A percentile compares a stretch with the other conserved stretches of the same genome.
These are phyloP conservation scores for Tetramorium parvispinum DNA, from an alignment of 1,140 invertebrate species.

Conservation along the genomic window DNA sequence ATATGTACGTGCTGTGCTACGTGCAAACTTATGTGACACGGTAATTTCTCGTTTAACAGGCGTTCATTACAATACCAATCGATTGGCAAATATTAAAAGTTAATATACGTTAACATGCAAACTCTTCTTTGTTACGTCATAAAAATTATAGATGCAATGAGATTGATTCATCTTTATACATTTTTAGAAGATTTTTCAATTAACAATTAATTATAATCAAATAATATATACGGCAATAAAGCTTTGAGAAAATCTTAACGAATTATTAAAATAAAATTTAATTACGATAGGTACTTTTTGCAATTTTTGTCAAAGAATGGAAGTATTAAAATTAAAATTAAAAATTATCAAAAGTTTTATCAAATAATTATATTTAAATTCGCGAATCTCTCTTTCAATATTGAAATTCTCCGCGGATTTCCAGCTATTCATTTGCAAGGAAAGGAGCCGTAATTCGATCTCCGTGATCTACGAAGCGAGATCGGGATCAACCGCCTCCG, in stretches of 20 bases:
- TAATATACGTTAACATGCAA: neutral
- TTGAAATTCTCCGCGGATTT: too few relatives aligned
- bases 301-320: neutral
- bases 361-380: neutral
- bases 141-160: neutral
- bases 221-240: neutral
- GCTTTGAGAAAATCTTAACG: neutral
- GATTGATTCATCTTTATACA: neutral
- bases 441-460: neutral
- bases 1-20: constrained; percentile 13
- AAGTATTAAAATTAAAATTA: neutral
- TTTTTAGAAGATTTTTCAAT: neutral
- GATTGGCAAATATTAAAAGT: constrained; percentile 10
- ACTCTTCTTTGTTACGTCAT: neutral
- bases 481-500: constrained; percentile 5
- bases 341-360: neutral
- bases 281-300: neutral
- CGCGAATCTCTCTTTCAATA: neutral
- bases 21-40: neutral
- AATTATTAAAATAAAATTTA: neutral
- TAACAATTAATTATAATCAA: neutral
- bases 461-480: neutral
- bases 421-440: neutral
- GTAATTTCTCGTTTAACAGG: neutral
- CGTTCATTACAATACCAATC: neutral